These are phyloP conservation scores for Plagodis pulveraria DNA, from an alignment of 2,888 invertebrate species.

Conservation along the genomic window DNA sequence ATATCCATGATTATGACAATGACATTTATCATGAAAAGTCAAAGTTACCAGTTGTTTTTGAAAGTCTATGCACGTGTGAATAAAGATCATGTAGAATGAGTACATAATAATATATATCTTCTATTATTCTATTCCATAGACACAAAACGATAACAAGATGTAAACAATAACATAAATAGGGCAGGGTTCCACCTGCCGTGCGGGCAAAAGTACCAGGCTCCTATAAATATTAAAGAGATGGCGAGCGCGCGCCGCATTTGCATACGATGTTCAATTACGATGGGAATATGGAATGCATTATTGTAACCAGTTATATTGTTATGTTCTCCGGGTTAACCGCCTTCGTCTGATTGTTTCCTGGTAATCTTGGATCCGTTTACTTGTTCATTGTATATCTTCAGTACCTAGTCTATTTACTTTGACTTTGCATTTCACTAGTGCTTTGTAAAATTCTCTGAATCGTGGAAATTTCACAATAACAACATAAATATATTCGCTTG, in stretches of 20 bases:
- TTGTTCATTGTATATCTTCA: not conserved
- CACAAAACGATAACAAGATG: slow-evolving; percentile 27
- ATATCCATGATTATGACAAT: too few species aligned
- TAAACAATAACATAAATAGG: slow-evolving; percentile 61
- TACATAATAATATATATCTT: not conserved
- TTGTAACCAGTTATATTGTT: slow-evolving; percentile 64
- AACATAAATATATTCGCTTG: too few species aligned
- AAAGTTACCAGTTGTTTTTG: too few species aligned
- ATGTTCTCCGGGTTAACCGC: slow-evolving; percentile 58
- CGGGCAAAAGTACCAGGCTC: slow-evolving; percentile 57
- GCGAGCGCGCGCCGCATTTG: slow-evolving; percentile 70
- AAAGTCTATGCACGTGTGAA: too few species aligned
- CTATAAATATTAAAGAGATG: slow-evolving; percentile 76
- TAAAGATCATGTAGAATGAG: too few species aligned
- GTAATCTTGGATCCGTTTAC: slow-evolving; percentile 8
- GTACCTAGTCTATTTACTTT: not conserved
- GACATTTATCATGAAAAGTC: too few species aligned
- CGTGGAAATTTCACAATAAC: too few species aligned
- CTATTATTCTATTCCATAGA: not conserved
- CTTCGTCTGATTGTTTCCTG: slow-evolving; percentile 34
- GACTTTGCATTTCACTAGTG: not conserved
- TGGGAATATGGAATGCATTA: slow-evolving; percentile 70
- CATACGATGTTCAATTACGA: slow-evolving; percentile 80
- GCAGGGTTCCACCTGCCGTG: slow-evolving; percentile 62
- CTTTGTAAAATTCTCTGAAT: not conserved